phyloP scores from a whole-genome alignment of 1,140 invertebrate genomes.

The Magallana gigas region DNA sequence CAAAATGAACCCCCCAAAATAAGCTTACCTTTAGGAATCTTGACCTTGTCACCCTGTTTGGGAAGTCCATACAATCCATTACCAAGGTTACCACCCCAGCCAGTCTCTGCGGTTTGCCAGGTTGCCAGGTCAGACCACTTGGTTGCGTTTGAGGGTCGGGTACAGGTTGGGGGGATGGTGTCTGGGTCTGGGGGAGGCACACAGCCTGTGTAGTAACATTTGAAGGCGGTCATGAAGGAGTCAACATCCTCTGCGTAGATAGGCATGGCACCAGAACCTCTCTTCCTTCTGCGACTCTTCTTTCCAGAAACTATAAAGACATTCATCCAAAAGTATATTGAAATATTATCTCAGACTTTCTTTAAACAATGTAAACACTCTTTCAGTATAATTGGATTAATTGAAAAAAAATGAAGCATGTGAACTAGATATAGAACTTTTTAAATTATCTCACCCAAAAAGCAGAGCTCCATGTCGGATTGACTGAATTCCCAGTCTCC shows the following conservation, averaged over 20 bases:
- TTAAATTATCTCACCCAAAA: conserved; percentile 50
- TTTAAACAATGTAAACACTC: no score
- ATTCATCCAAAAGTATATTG: not conserved
- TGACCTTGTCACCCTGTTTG: conserved; percentile 63
- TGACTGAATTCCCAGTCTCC: conserved; percentile 65
- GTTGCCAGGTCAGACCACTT: conserved; percentile 63
- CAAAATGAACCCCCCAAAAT: no score
- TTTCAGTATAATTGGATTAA: no score
- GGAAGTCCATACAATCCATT: conserved; percentile 54
- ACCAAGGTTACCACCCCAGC: conserved; percentile 39
- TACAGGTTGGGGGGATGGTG: conserved; percentile 59
- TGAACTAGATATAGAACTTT: no score
- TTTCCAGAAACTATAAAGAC: conserved; percentile 49
- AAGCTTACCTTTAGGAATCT: conserved; percentile 65
- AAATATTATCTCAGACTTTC: no score
- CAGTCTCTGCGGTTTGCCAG: conserved; percentile 58
- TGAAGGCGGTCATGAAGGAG: conserved; percentile 55
- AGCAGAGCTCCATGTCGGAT: conserved; percentile 45
- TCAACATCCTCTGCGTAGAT: conserved; percentile 47
- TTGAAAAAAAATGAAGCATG: no score
- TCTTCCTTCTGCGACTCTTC: conserved; percentile 48
- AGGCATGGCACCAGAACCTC: conserved; percentile 35
- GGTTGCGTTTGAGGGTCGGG: conserved; percentile 55
- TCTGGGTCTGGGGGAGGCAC: conserved; percentile 70
- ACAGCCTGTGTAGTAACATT: conserved; percentile 74